Evolutionary conservation across 2,797 vertebrate species (phyloP), one percentile per base, ranked within the genome.

Genomic region (Enteromius afrohamiltoni): DNA sequence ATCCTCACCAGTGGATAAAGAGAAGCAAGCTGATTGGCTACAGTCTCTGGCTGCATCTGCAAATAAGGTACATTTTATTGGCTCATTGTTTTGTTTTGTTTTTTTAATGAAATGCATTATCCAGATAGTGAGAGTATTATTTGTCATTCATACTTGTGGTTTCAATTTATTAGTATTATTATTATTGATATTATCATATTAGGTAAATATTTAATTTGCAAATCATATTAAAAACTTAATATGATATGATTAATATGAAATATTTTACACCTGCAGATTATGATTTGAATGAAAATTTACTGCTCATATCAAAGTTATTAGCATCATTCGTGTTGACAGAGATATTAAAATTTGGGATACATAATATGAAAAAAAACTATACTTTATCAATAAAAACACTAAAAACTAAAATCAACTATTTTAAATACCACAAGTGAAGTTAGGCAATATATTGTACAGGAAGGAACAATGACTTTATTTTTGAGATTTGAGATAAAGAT

Each of bases 1-100:
- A 79, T 95, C 96, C 87, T 95, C 95, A 1, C 91, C 95, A 77
- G 87, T 92, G 21, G 97, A 97, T 87, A 97, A 96, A 91, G 97
- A 98, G 87, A 96, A 95, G 82, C 97, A 96, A 88, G 94, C 96
- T 9, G 96, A 96, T 86, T 99, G 98, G 97, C 93, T 98, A 85
- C 96, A 97, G 85, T 95, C 95, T 67, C 91, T 98, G 91, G 95
- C 97, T 37, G 93, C 93, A 90, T 96, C 97, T 69, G 95, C 97
- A 81, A 96, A 95, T 90, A 98, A 98, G 97, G 98, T 99, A 86
- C 60, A 92, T 90, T 31, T 26, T 8, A 14, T 60, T 76, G 58
- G n/a, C 29, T 34, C 23, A 5, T n/a, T 37, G 17, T 53, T 69
- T 47, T 60, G 29, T 40, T 5, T 82, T 40, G 19, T 40, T 40